These are phyloP conservation scores for Ennomos fuscantarius DNA, from an alignment of 2,888 invertebrate genomes.

Conservation along the genomic window DNA sequence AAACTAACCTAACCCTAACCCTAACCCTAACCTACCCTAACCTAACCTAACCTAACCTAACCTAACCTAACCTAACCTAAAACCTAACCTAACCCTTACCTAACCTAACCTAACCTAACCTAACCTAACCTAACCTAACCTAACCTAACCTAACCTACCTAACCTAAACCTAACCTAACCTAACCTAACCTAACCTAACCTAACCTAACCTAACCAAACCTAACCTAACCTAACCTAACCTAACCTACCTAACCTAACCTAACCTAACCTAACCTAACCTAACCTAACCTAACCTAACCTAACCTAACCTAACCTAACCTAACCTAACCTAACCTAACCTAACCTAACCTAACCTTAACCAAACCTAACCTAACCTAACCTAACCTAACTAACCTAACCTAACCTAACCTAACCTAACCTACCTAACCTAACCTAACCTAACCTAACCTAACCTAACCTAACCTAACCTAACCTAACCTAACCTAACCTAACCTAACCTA, in stretches of 20 bases:
- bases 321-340: conserved; percentile 25
- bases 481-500: conserved; percentile 44
- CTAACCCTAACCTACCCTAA: conserved; percentile 9
- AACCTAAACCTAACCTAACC: conserved; percentile 45
- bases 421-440: conserved; percentile 31
- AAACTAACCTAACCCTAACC: conserved; percentile 1
- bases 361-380: conserved; percentile 38
- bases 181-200: conserved; percentile 32
- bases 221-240: conserved; percentile 8
- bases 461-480: conserved; percentile 43
- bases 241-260: not conserved
- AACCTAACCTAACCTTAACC: conserved; percentile 34
- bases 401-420: conserved; percentile 39
- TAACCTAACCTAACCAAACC: conserved; percentile 7
- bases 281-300: conserved; percentile 8
- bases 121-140: conserved; percentile 3
- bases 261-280: conserved; percentile 6
- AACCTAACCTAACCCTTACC: conserved; percentile 3
- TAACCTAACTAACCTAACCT: conserved; percentile 18
- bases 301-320: conserved; percentile 16
- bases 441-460: conserved; percentile 33
- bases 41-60: conserved; percentile 5
- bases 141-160: conserved; percentile 31
- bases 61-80: conserved; percentile 4
- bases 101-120: conserved; percentile 3